Percentiles rank a stretch among this genome's conserved stretches.
These are phyloP conservation scores for Philhelius pedissequus DNA, from an alignment of 2,888 invertebrate species.

Conservation along the genomic window DNA sequence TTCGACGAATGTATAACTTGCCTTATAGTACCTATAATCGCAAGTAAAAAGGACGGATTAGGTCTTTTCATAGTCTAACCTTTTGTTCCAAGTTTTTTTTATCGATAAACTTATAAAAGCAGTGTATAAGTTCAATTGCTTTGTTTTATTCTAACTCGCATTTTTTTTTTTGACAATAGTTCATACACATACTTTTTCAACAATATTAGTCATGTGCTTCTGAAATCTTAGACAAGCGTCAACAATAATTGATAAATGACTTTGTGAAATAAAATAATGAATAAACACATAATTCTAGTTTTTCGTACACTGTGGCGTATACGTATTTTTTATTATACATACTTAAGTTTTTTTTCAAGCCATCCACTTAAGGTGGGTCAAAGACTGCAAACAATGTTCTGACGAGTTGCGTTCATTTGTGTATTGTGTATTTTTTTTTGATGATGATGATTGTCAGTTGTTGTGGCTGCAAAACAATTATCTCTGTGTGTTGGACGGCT, in stretches of 20 bases:
- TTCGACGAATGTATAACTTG: too few species aligned
- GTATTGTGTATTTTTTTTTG: background rate
- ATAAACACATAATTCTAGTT: background rate
- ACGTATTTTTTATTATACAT: background rate
- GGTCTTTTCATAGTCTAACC: background rate
- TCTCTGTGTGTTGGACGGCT: background rate
- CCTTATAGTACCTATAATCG: too few species aligned
- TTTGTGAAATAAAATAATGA: background rate
- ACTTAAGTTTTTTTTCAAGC: background rate
- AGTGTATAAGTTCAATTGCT: background rate
- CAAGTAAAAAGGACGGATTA: background rate
- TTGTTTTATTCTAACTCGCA: background rate
- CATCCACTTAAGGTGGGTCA: constrained; percentile 27
- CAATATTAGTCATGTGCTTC: background rate
- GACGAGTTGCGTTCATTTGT: background rate
- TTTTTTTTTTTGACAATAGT: background rate
- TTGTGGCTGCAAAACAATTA: constrained; percentile 23
- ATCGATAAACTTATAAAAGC: background rate
- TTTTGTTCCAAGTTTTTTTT: background rate
- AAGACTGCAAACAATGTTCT: constrained; percentile 21
- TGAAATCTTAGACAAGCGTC: background rate
- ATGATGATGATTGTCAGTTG: constrained; percentile 14
- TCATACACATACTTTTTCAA: background rate
- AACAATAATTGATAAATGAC: background rate
- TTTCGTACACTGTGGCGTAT: background rate